These are phyloP conservation scores for Bruchidius siliquastri DNA, from an alignment of 2,888 invertebrate species.

Conservation along the genomic window DNA sequence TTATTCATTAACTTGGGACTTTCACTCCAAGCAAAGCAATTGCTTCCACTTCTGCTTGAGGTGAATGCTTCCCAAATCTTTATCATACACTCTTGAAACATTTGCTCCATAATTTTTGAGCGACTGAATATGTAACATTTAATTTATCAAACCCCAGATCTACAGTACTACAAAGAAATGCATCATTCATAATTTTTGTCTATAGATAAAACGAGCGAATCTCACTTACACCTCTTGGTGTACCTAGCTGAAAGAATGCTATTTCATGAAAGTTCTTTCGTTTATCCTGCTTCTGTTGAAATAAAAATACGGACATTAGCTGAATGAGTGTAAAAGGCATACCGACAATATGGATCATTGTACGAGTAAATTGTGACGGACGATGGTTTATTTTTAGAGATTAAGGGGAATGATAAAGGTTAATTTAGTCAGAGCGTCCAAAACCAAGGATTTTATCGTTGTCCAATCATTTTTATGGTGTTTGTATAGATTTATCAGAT, in stretches of 20 bases:
- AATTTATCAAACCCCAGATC: no score
- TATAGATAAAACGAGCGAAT: no score
- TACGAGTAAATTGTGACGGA: not conserved
- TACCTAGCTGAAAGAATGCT: not conserved
- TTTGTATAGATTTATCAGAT: not conserved
- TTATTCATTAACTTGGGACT: no score
- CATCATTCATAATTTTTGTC: no score
- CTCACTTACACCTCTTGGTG: no score
- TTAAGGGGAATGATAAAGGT: not conserved
- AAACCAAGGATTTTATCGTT: not conserved
- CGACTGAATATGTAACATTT: no score
- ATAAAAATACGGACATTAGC: not conserved
- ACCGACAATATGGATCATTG: not conserved
- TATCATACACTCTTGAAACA: no score
- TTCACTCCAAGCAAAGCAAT: no score
- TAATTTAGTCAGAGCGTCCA: not conserved
- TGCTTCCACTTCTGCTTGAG: no score
- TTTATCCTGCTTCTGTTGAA: not conserved
- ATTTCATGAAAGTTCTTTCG: not conserved
- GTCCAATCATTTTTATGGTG: not conserved
- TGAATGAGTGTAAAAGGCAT: not conserved
- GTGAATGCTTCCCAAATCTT: no score
- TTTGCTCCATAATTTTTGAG: no score
- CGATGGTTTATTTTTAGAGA: not conserved
- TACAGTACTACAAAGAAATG: no score